A percentile compares a stretch with the other conserved stretches of the same genome.
phyloP scores from a whole-genome alignment of 2,888 invertebrate genomes.

The Ferrisia virgata region DNA sequence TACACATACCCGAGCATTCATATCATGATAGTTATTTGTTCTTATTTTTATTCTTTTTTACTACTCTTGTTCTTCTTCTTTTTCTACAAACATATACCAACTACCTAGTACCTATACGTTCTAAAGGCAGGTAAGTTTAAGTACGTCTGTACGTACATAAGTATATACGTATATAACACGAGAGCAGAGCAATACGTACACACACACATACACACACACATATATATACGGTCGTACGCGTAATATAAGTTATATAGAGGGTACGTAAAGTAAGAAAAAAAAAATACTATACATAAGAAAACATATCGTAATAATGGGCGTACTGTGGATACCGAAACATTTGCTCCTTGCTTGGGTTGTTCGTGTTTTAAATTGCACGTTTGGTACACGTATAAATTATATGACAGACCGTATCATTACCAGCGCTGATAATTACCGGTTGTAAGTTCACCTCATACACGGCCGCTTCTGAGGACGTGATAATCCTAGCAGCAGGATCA shows the following conservation, averaged over 20 bases:
- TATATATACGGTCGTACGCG: too few relatives aligned
- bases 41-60: conserved; percentile 23
- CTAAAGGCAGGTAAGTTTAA: too few relatives aligned
- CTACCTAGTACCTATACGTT: too few relatives aligned
- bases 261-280: not conserved
- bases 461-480: conserved; percentile 44
- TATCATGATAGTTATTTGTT: conserved; percentile 15
- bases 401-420: conserved; percentile 43
- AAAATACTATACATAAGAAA: not conserved
- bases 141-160: too few relatives aligned
- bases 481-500: conserved; percentile 44
- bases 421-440: conserved; percentile 41
- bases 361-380: conserved; percentile 46
- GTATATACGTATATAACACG: too few relatives aligned
- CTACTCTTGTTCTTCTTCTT: not conserved
- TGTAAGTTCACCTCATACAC: conserved; percentile 40
- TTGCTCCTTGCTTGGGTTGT: conserved; percentile 42
- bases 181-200: not conserved
- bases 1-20: not conserved
- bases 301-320: conserved; percentile 40
- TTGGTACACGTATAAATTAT: conserved; percentile 43
- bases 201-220: not conserved
- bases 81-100: not conserved
- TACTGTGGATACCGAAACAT: conserved; percentile 43
- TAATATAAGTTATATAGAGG: not conserved